Percentiles rank a stretch among this genome's conserved stretches.
Conservation (phyloP, 2,113 vertebrate species). For the Taxidea taxus region DNA sequence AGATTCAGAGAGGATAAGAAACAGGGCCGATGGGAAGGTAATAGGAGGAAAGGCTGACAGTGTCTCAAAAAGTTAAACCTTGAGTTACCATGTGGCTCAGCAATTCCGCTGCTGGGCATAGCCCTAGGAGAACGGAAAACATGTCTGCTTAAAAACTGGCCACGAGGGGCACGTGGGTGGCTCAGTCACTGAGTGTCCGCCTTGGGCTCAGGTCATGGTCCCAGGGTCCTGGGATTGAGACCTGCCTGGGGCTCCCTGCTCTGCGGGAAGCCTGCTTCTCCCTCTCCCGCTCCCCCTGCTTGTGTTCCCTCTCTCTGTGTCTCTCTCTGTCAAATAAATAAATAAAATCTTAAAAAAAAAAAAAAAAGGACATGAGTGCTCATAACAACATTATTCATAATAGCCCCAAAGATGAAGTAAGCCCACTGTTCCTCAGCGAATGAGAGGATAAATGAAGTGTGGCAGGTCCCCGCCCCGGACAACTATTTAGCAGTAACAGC, state of each 20-base stretch:
- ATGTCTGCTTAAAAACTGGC: background rate
- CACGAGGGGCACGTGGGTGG: background rate
- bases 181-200: too few relatives aligned
- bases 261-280: too few relatives aligned
- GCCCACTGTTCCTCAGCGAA: background rate
- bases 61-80: background rate
- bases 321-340: too few relatives aligned
- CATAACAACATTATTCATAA: background rate
- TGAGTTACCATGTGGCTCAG: background rate
- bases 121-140: background rate
- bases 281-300: too few relatives aligned
- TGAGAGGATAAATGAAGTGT: background rate
- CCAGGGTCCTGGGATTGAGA: too few relatives aligned
- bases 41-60: background rate
- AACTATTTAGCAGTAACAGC: too few relatives aligned
- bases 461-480: accelerated
- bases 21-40: background rate
- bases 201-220: too few relatives aligned
- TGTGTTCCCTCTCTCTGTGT: too few relatives aligned
- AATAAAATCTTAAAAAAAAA: too few relatives aligned
- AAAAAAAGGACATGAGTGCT: background rate
- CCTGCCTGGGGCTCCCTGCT: too few relatives aligned
- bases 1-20: background rate
- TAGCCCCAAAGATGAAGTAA: background rate
- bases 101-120: background rate